Conservation (phyloP, 1,140 invertebrate genomes). For the Coptotermes formosanus region DNA sequence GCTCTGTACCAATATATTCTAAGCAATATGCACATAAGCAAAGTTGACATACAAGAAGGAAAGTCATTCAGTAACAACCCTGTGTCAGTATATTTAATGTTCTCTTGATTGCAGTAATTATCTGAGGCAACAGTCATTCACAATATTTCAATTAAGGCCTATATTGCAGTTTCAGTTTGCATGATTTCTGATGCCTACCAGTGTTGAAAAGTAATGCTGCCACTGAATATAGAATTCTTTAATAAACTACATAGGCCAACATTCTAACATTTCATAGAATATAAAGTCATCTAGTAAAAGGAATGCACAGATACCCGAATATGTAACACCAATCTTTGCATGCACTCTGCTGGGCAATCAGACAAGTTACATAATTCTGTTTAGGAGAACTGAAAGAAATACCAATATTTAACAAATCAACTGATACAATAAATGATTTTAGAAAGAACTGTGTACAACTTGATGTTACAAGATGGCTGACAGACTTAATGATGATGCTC, state of each 20-base stretch:
- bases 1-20: not conserved
- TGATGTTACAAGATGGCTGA: no score
- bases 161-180: not conserved
- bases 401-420: no score
- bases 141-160: slow-evolving; percentile 4
- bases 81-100: not conserved
- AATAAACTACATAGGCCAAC: not conserved
- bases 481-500: no score
- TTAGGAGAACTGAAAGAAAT: no score
- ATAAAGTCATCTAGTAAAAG: not conserved
- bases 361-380: no score
- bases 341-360: no score
- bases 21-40: not conserved
- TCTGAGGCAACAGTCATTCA: not conserved
- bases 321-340: not conserved
- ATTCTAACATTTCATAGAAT: not conserved
- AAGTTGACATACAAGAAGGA: not conserved
- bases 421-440: no score
- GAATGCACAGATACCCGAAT: not conserved
- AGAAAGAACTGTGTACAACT: no score
- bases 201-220: not conserved
- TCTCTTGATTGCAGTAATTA: not conserved
- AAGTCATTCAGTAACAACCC: not conserved
- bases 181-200: not conserved
- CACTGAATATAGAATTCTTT: not conserved